Base-by-base conservation (phyloP, 2,113 vertebrate species). In the Charina bottae region DNA sequence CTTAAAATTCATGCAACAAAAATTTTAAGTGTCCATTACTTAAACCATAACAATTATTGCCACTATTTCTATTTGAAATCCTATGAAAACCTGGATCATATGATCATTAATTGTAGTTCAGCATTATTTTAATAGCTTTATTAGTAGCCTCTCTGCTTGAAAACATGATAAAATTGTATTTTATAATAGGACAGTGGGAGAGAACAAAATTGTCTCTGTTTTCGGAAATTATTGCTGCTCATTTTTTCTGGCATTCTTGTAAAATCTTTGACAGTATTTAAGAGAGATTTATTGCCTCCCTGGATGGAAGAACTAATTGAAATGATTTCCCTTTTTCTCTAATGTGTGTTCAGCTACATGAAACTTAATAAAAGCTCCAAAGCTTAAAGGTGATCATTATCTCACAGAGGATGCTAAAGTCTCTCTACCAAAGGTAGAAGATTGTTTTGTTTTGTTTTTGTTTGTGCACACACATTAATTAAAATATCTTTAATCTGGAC, bases 371-470 rank as follows among this genome's bases (percentile, higher is more conserved):
- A 5, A 83, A 91, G 37, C 37, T 54, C 7, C 49, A 55, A 87
- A 42, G 3, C 86, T 28, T 24, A 72, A 89, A 95, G 59, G 58
- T 26, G 13, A 42, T 56, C 28, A 9, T 89, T 93, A 83, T 83
- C 88, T 93, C 56, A 86, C 0, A 0, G 11, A 6, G 89, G 12
- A 11, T 6, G 54, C 54, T 15, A 87, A 89, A 90, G 64, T 87
- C 92, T 94, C 95, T 90, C 58, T 94, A 72, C 85, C 86, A 84
- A 62, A 7, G 72, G 37, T 87, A 23, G 33, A 58, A 85, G 24
- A 3, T 59, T 90, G 8, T 33, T 93, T 89, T 87, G 24, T 33
- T 93, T 89, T 87, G 24, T 72, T 6, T 78, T 78, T 78, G n/a
- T 78, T 37, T 72, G 59, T 86, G 83, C 55, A 87, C 58, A 89